Conservation (phyloP, 1,140 invertebrate genomes). For the Ceratina australensis region DNA sequence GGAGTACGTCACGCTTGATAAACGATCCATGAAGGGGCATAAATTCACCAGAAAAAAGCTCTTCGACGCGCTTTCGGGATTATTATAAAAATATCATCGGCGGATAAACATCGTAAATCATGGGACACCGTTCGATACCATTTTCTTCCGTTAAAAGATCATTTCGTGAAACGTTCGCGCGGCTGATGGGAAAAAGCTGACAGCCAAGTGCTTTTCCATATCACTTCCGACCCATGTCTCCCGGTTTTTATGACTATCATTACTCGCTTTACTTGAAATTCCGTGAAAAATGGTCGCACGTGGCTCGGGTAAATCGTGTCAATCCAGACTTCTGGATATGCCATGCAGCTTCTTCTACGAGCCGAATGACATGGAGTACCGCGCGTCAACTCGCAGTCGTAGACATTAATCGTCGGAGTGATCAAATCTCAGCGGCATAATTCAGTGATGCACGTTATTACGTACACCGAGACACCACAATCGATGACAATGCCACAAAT, state of each 20-base stretch:
- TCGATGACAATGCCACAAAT: conserved; percentile 53
- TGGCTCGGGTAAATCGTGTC: too few relatives aligned
- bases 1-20: conserved; percentile 23
- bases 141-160: conserved; percentile 2
- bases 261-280: background rate
- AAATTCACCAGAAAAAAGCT: conserved; percentile 34
- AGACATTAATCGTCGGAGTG: too few relatives aligned
- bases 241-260: background rate
- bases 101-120: conserved; percentile 26
- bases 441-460: conserved; percentile 31
- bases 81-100: conserved; percentile 35
- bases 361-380: too few relatives aligned
- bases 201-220: too few relatives aligned
- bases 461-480: conserved; percentile 27
- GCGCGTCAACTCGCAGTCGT: too few relatives aligned
- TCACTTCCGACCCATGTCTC: too few relatives aligned
- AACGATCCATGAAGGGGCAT: conserved; percentile 35
- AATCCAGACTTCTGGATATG: too few relatives aligned
- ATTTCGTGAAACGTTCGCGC: background rate
- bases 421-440: background rate
- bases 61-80: conserved; percentile 26
- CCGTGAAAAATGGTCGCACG: background rate
- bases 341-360: too few relatives aligned
- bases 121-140: background rate
- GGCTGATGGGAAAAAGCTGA: background rate